Conservation (phyloP, 2,888 invertebrate species). For the Sicus ferrugineus region DNA sequence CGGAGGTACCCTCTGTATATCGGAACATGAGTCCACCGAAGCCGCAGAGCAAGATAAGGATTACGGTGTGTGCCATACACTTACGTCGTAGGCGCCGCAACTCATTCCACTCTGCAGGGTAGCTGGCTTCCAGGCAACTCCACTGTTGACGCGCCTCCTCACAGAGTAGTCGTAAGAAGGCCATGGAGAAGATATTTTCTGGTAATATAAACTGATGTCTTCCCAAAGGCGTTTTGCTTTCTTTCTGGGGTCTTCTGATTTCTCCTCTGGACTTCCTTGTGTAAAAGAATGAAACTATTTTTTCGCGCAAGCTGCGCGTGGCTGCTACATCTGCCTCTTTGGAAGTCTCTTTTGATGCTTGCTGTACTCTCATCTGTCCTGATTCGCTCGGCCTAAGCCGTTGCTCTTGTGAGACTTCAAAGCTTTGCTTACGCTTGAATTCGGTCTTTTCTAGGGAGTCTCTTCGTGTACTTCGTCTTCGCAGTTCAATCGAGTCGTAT, state of each 20-base stretch:
- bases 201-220: slow-evolving; percentile 5
- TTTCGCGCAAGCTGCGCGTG: slow-evolving; percentile 4
- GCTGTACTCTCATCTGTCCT: not conserved
- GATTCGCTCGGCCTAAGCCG: not conserved
- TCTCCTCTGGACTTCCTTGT: slow-evolving; percentile 9
- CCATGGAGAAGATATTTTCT: slow-evolving; percentile 44
- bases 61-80: slow-evolving; percentile 74
- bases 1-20: slow-evolving; percentile 84
- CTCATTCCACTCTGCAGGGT: slow-evolving; percentile 68
- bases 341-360: not conserved
- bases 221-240: not conserved
- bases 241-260: slow-evolving; percentile 22
- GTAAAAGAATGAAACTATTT: slow-evolving; percentile 26
- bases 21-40: slow-evolving; percentile 83
- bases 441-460: slow-evolving; percentile 12
- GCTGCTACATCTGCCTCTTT: not conserved
- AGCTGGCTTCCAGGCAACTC: slow-evolving; percentile 69
- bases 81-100: slow-evolving; percentile 70
- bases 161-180: slow-evolving; percentile 64
- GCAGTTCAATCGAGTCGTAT: slow-evolving; percentile 17
- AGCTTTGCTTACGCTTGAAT: slow-evolving; percentile 35
- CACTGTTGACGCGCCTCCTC: slow-evolving; percentile 66
- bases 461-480: slow-evolving; percentile 23
- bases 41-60: slow-evolving; percentile 78
- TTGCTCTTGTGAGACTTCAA: slow-evolving; percentile 20